A percentile compares a stretch with the other conserved stretches of the same genome.
Conservation (phyloP, 2,113 vertebrate species). For the Lagopus leucura region DNA sequence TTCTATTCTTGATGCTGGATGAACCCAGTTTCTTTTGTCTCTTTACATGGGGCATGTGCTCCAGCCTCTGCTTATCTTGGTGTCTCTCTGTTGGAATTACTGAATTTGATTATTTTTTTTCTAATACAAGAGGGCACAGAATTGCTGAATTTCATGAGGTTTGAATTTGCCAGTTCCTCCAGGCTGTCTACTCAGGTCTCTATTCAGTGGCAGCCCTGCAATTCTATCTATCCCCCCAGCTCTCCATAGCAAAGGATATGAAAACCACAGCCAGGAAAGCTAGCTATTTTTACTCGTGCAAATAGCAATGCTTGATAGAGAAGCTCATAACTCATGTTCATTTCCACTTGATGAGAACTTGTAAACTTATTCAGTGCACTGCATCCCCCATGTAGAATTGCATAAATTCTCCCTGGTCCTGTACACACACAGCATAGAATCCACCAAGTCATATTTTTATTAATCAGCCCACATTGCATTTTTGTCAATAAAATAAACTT, state of each 20-base stretch:
- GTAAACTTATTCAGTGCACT: slow-evolving; percentile 6
- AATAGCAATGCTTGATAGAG: slow-evolving; percentile 10
- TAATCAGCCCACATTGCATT: background rate
- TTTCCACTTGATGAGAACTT: slow-evolving; percentile 10
- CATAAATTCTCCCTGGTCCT: background rate
- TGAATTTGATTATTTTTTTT: background rate
- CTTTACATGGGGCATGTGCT: background rate
- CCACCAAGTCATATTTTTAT: slow-evolving; percentile 30
- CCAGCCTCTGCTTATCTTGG: background rate
- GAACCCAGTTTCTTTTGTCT: background rate
- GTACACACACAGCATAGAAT: background rate
- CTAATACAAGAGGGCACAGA: background rate
- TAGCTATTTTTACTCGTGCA: background rate
- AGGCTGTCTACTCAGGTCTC: background rate
- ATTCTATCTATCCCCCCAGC: background rate
- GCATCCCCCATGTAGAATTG: background rate
- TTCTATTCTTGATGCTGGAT: background rate
- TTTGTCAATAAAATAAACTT: slow-evolving; percentile 23
- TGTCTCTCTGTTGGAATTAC: background rate
- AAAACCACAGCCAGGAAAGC: background rate
- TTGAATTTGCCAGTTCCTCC: background rate
- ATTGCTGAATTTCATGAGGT: background rate
- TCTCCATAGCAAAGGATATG: background rate
- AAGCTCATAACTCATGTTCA: background rate
- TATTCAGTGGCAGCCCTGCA: background rate